Conservation (phyloP, 2,113 vertebrate species). For the Sula dactylatra region DNA sequence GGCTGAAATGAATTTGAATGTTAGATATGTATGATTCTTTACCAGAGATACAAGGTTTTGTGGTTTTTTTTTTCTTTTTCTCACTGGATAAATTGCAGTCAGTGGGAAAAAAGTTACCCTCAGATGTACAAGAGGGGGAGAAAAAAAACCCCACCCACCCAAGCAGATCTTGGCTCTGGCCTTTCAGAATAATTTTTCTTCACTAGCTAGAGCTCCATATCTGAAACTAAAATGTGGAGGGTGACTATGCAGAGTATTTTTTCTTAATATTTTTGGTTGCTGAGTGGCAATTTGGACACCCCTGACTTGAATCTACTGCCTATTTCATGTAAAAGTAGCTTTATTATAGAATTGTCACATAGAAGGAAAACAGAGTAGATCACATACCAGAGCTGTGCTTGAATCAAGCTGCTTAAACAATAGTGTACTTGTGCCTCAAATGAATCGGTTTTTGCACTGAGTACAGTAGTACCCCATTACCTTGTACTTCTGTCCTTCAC, state of each 20-base stretch:
- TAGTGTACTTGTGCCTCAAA: conserved; percentile 70
- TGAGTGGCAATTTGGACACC: conserved; percentile 54
- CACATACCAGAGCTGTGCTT: conserved; percentile 67
- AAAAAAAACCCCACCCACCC: neutral
- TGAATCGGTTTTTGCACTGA: conserved; percentile 65
- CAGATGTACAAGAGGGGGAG: neutral
- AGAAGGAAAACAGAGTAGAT: conserved; percentile 51
- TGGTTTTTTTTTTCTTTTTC: neutral
- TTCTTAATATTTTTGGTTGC: neutral
- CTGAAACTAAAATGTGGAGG: neutral
- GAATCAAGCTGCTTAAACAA: conserved; percentile 67
- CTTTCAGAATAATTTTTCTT: neutral
- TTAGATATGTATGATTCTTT: conserved; percentile 25
- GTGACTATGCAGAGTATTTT: neutral
- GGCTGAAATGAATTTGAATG: conserved; percentile 60
- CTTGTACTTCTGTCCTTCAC: conserved; percentile 65
- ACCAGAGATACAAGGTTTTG: neutral
- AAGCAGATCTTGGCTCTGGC: neutral
- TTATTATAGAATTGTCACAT: conserved; percentile 21
- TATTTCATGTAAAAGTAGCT: conserved; percentile 36
- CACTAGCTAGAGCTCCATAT: neutral
- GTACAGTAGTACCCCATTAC: conserved; percentile 59
- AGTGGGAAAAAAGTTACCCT: neutral
- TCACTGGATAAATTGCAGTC: neutral
- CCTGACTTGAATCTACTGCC: conserved; percentile 52